Base-by-base conservation (phyloP, 2,888 invertebrate species). In the Sicus ferrugineus region DNA sequence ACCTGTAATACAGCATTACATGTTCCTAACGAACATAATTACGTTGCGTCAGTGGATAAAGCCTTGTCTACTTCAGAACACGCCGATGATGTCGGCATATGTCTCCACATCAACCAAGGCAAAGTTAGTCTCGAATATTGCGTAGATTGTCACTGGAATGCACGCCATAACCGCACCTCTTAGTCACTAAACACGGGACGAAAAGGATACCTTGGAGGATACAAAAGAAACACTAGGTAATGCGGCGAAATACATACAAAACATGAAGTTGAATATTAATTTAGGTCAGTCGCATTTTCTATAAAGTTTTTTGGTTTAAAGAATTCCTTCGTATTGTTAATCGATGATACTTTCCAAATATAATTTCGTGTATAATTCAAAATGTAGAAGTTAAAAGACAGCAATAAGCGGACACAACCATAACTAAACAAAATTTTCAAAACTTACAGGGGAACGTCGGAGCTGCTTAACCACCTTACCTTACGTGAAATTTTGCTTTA, bases 81-180 rank as follows among this genome's bases (percentile, higher is more conserved):
- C 11, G 34, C 38, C 3, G 82, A 84, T 16, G 84, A 86, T 75
- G 84, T 85, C 62, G 89, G 89, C 19, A 86, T 89, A 21, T 89
- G 89, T 77, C 81, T 89, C 16, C 89, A 89, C 76, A 70, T 76
- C 31, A 86, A 89, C 70, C 87, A 87, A 50, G 87, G 87, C 59
- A 86, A 85, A 77, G 86, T 89, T 42, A 89, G 89, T 0, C 77
- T 89, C 70, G 89, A 89, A 77, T 89, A 88, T 77, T 90, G 89
- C 78, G 82, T 87, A 1, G 83, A 81, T 34, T 90, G 89, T 75
- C 87, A 88, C 76, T 85, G 86, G 69, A 88, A 87, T 72, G 84
- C 87, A 0, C 77, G 77, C 58, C 74, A 72, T 23, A 74, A n/a
- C n/a, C n/a, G n/a, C 77, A 7, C 78, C 79, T 21, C 79, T 79